Conservation (phyloP, 2,113 vertebrate genomes). For the Callopanchax toddi region DNA sequence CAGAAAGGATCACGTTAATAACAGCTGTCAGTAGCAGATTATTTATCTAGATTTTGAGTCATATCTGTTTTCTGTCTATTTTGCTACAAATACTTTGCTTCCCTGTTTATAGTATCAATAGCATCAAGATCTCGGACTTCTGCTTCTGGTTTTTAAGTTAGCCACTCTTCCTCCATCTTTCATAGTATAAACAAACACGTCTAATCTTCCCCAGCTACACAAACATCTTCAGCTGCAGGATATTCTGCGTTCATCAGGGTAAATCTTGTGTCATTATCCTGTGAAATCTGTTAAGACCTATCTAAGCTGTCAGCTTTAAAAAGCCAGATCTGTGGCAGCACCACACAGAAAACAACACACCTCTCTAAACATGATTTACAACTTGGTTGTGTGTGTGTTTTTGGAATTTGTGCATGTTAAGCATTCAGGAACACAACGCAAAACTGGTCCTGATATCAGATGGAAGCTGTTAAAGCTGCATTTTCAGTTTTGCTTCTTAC, state of each 20-base stretch:
- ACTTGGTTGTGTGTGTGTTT: neutral
- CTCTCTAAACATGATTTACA: slow-evolving; percentile 18
- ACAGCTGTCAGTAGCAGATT: slow-evolving; percentile 3
- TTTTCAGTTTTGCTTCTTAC: slow-evolving; percentile 9
- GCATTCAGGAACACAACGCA: slow-evolving; percentile 23
- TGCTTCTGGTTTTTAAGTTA: slow-evolving; percentile 28
- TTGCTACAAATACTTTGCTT: slow-evolving; percentile 48
- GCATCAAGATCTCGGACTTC: slow-evolving; percentile 33
- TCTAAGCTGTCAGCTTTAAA: slow-evolving; percentile 57
- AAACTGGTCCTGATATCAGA: slow-evolving; percentile 44
- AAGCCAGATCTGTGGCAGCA: slow-evolving; percentile 49
- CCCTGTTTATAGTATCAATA: slow-evolving; percentile 47
- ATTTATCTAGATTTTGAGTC: neutral
- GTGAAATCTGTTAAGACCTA: slow-evolving; percentile 68
- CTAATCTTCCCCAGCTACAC: slow-evolving; percentile 65
- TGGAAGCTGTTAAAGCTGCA: slow-evolving; percentile 26
- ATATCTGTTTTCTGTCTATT: slow-evolving; percentile 26
- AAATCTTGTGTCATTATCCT: slow-evolving; percentile 65
- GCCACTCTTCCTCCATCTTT: slow-evolving; percentile 22
- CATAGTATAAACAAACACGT: slow-evolving; percentile 61
- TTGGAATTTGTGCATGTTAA: slow-evolving; percentile 21
- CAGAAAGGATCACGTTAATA: neutral
- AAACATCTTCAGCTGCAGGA: slow-evolving; percentile 51
- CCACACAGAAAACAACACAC: slow-evolving; percentile 35
- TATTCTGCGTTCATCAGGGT: slow-evolving; percentile 49